Percentiles rank a stretch among this genome's conserved stretches.
Evolutionary conservation across 1,140 invertebrate species (phyloP).

Genomic region (Pseudoatta argentina): DNA sequence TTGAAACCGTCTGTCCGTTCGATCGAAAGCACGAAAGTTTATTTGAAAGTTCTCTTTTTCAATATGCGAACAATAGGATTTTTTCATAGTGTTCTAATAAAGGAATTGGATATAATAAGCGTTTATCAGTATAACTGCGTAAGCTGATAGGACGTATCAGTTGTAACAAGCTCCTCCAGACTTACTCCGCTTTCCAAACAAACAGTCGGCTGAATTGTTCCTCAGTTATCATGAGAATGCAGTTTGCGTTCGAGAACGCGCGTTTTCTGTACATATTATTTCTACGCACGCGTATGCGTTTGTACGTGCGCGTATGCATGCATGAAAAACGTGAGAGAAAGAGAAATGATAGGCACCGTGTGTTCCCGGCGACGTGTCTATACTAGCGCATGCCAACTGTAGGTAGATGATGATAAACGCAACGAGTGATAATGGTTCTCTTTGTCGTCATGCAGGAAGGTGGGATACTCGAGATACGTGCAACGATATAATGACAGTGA

Average conservation of each 20-base stretch:
- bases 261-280: constrained; percentile 4
- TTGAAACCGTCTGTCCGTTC: background rate
- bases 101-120: background rate
- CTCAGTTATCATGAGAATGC: constrained; percentile 39
- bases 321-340: constrained; percentile 43
- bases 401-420: constrained; percentile 58
- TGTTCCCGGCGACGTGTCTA: constrained; percentile 43
- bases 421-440: constrained; percentile 69
- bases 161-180: constrained; percentile 14
- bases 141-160: constrained; percentile 5
- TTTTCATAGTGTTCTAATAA: background rate
- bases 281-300: background rate
- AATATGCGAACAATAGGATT: background rate
- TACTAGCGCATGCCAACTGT: constrained; percentile 36
- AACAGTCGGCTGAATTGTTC: constrained; percentile 32
- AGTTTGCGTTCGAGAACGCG: background rate
- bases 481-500: constrained; percentile 68
- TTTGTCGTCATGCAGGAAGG: constrained; percentile 68
- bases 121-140: constrained; percentile 28
- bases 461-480: constrained; percentile 66
- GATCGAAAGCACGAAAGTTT: constrained; percentile 3
- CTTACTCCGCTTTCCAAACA: constrained; percentile 41
- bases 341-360: constrained; percentile 50
- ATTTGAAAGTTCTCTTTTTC: background rate
- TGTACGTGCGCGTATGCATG: background rate